Evolutionary conservation across 2,797 vertebrate genomes (phyloP), one percentile per base, ranked within the genome.

Genomic region (Pteronotus mesoamericanus): DNA sequence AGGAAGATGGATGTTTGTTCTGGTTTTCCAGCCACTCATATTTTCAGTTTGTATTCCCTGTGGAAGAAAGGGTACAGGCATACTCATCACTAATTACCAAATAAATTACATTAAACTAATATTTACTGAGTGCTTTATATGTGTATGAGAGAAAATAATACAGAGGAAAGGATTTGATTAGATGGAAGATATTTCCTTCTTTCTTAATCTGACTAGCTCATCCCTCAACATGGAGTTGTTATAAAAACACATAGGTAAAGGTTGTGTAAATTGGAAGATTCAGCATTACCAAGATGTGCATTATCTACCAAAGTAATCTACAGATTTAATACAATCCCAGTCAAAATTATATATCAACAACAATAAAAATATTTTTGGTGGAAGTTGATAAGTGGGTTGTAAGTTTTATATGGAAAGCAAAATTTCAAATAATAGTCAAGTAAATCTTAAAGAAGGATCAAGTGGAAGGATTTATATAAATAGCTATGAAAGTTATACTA

Each of bases 91-190:
- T 84, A 86, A 93, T 79, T 93, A 46, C 53, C 22, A 93, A 91
- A 80, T 78, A 91, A 90, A 95, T 94, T 59, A 69, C n/a, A 26
- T 82, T 93, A 95, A 72, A 26, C 18, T 94, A 95, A 82, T 46
- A 96, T 93, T 85, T 94, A 68, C 26, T 24, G 5, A 85, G 24
- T 87, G 46, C 7, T 72, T 91, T 82, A 32, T n/a, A 88, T 84
- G 14, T 66, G 16, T 90, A 48, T 64, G 68, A 78, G 64, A 44
- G 19, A 86, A 85, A 84, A 75, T 74, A 48, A 87, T 44, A 66
- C 26, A 16, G 34, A 61, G 6, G 3, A 89, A 66, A 75, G 12
- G 0, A 61, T 26, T 82, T 86, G 2, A 66, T 92, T 74, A 57
- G 7, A n/a, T 78, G 78, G 11, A 11, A 61, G 18, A 29, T 83